Base-by-base conservation (phyloP, 2,113 vertebrate species). In the Taxidea taxus region DNA sequence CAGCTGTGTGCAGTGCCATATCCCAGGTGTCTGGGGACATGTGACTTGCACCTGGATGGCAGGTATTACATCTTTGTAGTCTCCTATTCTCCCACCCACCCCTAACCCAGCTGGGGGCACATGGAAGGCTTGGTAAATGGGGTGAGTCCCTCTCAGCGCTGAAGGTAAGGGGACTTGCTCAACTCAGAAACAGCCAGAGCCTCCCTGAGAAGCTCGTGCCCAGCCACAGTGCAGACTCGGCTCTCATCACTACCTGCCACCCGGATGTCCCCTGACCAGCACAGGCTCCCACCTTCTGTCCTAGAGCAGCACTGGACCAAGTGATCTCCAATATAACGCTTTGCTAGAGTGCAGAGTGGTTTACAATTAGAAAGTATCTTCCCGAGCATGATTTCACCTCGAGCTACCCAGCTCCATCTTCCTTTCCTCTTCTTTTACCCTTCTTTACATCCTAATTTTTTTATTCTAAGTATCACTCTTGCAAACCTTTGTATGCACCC, bases 311-410 rank as follows among this genome's bases (percentile, higher is more conserved):
- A 0, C 14, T 6, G 14, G 49, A 13, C 1, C 2, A 6, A 34
- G 37, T 0, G 0, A 15, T 27, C 37, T 6, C 72, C 3, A 3
- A 68, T 0, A 7, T 15, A 21, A 82, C 0, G 0, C 9, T 9
- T 12, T 34, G 78, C 78, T 39, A 2, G 8, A 4, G 51, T 0
- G 1, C 21, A 34, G 12, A 29, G 13, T 14, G 44, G 27, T 29
- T 23, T 27, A 44, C 85, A 11, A 5, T 18, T 15, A 56, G 39
- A 42, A 87, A 75, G 47, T 0, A 13, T 23, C 39, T 39, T 18
- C 58, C 31, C 29, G 6, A 58, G 34, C 3, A 4, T 3, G 25
- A 56, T 16, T 39, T 47, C 56, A 3, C 25, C 47, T 13, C 4
- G 6, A 82, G 34, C 14, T 12, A 1, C 29, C 37, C 62, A 62